A percentile compares a stretch with the other conserved stretches of the same genome.
These are phyloP conservation scores for Muscicapa adusta DNA, from an alignment of 2,113 vertebrate species.

Conservation along the genomic window DNA sequence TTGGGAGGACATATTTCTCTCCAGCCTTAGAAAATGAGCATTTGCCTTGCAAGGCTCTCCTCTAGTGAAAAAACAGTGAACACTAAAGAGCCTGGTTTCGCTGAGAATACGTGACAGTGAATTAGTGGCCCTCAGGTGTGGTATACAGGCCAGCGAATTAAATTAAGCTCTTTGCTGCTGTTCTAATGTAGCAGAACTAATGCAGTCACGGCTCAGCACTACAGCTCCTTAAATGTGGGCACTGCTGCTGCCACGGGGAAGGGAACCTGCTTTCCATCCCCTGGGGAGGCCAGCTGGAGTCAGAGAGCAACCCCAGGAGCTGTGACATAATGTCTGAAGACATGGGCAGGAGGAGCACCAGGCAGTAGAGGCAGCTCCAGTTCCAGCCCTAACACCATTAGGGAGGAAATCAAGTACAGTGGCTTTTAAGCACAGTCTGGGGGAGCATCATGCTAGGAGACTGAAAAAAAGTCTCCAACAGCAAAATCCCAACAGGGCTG, in stretches of 20 bases:
- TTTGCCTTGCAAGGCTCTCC: neutral
- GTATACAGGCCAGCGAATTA: constrained; percentile 41
- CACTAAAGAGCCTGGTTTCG: neutral
- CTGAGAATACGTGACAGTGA: constrained; percentile 45
- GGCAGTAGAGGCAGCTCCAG: neutral
- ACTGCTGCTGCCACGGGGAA: constrained; percentile 10
- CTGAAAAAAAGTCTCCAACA: neutral
- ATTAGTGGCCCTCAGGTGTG: constrained; percentile 63
- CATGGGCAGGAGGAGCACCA: neutral
- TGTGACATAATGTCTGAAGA: constrained; percentile 45
- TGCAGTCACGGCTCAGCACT: constrained; percentile 59
- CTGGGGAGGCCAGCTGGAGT: neutral
- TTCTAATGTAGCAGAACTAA: constrained; percentile 68
- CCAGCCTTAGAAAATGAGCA: neutral
- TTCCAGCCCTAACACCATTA: constrained; percentile 31
- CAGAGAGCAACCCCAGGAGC: neutral
- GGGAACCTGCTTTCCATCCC: constrained; percentile 7
- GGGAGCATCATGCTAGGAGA: neutral
- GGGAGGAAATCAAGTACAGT: neutral
- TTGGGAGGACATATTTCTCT: neutral
- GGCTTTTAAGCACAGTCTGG: neutral
- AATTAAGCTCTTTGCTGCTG: constrained; percentile 61
- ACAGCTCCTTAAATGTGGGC: constrained; percentile 32
- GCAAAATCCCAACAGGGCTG: neutral
- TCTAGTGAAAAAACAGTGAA: neutral